phyloP scores from a whole-genome alignment of 2,797 vertebrate species.

The Danio aesculapii region DNA sequence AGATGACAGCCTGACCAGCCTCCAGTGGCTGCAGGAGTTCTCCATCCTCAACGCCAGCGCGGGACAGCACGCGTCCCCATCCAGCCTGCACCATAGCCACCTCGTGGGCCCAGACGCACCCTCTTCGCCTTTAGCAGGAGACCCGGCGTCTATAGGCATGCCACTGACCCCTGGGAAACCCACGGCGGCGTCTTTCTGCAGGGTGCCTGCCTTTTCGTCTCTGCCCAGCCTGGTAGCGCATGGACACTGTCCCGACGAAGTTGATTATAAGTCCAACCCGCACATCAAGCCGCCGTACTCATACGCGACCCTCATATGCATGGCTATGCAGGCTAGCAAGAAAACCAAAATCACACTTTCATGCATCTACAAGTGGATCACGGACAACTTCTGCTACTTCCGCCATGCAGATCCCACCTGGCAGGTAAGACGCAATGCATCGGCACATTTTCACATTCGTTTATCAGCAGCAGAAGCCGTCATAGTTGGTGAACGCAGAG shows the following conservation, averaged over 20 bases:
- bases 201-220: conserved; percentile 67
- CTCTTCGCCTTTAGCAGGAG: conserved; percentile 89
- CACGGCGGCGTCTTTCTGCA: conserved; percentile 85
- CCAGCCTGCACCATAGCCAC: conserved; percentile 75
- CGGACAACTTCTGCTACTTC: conserved; percentile 98
- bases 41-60: conserved; percentile 86
- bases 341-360: conserved; percentile 94
- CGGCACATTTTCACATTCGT: not conserved
- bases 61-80: conserved; percentile 68
- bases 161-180: conserved; percentile 91
- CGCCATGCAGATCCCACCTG: conserved; percentile 93
- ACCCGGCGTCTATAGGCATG: conserved; percentile 88
- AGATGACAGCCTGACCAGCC: conserved; percentile 96
- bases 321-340: conserved; percentile 96
- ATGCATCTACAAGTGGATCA: conserved; percentile 98
- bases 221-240: conserved; percentile 75
- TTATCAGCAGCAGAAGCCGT: not conserved
- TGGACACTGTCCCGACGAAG: conserved; percentile 86
- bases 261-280: conserved; percentile 92
- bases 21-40: conserved; percentile 97
- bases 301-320: conserved; percentile 95
- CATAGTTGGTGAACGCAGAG: too few species aligned
- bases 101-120: conserved; percentile 83
- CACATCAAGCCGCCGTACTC: conserved; percentile 93
- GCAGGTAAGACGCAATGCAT: conserved; percentile 83